Evolutionary conservation across 2,888 invertebrate species (phyloP), one percentile per base, ranked within the genome.

Genomic region (Prenolepis imparis): DNA sequence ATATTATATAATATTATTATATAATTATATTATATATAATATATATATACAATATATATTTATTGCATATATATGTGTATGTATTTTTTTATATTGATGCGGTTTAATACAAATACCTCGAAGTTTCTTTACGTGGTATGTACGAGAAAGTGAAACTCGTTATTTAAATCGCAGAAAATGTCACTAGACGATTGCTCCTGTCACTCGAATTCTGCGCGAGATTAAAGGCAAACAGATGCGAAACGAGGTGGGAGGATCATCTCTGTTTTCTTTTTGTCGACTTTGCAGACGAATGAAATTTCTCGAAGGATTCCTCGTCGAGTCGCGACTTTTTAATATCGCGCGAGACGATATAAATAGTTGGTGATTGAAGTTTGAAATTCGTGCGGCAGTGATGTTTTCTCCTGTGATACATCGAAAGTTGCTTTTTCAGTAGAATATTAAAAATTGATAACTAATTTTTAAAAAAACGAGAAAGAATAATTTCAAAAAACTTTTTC

Each of bases 201-300:
- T 74, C 21, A 44, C n/a, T 55, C 15, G 73, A 74, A 70, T 55
- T 36, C 9, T 59, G 28, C 32, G 61, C 44, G 61, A 74, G 61
- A 74, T 74, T 61, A 61, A 74, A 74, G 5, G 44, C 44, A 74
- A 74, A 61, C 73, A 74, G 28, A n/a, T 24, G 28, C 8, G n/a
- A 39, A 6, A 73, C 12, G 41, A 59, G 9, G 28, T 28, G n/a
- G 15, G 12, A 15, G 15, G 11, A 21, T 74, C 11, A 61, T 61
- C 41, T 61, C 32, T 48, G 4, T 28, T 74, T 44, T 74, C 44
- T 21, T 21, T 41, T 41, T 6, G 15, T 15, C 44, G 15, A 28
- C 59, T 73, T 59, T 11, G 55, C 21, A 36, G 39, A 39, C 39
- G 39, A 24, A 39, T 57, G 24, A 44, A 57, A 41, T 57, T 39